Conservation (phyloP, 2,888 invertebrate species). For the Seira ritae region DNA sequence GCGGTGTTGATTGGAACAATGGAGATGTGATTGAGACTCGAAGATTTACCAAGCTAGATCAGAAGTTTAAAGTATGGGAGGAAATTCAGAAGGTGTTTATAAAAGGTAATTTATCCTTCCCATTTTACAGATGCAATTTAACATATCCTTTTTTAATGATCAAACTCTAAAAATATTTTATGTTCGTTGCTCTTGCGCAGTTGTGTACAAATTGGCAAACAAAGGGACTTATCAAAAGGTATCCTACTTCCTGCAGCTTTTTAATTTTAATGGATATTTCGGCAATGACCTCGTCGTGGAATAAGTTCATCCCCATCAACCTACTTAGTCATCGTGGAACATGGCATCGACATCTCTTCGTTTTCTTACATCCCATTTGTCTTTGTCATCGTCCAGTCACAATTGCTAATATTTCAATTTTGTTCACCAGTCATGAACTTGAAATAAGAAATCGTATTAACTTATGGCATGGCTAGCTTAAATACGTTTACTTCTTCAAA, state of each 20-base stretch:
- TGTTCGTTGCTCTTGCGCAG: conserved; percentile 45
- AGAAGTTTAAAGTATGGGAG: conserved; percentile 64
- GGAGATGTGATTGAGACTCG: conserved; percentile 54
- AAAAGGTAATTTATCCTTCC: neutral
- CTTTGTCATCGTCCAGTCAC: too few species aligned
- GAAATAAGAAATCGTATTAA: too few species aligned
- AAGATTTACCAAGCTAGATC: conserved; percentile 60
- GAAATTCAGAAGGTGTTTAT: conserved; percentile 61
- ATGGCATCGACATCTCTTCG: too few species aligned
- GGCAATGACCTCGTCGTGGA: neutral
- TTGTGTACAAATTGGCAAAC: conserved; percentile 63
- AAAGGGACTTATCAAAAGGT: conserved; percentile 70
- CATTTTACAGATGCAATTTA: too few species aligned
- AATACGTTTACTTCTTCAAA: too few species aligned
- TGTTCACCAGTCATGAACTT: too few species aligned
- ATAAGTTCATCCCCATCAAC: too few species aligned
- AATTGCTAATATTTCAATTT: too few species aligned
- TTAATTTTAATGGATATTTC: conserved; percentile 71
- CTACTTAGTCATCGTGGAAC: too few species aligned
- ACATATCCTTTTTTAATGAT: too few species aligned
- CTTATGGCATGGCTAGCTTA: too few species aligned
- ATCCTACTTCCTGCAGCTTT: conserved; percentile 68
- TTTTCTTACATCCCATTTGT: too few species aligned
- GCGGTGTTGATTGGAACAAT: conserved; percentile 25
- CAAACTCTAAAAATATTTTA: conserved; percentile 1